Conservation (phyloP, 2,113 vertebrate genomes). For the Cheirogaleus medius region DNA sequence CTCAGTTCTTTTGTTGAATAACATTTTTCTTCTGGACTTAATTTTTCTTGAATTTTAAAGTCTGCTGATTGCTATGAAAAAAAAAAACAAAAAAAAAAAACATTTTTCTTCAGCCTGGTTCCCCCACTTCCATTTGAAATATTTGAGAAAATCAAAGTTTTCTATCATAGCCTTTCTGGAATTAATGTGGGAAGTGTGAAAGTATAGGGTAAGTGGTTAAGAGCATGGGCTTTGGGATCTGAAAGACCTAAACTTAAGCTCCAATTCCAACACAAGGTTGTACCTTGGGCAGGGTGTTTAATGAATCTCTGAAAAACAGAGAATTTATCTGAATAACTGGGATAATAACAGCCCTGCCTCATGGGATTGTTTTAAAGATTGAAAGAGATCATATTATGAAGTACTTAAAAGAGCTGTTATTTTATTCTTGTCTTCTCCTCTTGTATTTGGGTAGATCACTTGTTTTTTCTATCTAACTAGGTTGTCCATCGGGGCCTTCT, state of each 20-base stretch:
- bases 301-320: not conserved
- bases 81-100: no score
- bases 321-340: not conserved
- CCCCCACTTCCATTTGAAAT: not conserved
- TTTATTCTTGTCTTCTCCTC: not conserved
- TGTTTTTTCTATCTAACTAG: not conserved
- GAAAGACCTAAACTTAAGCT: not conserved
- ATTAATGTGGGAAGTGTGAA: not conserved
- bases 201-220: not conserved
- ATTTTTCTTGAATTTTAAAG: no score
- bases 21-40: slow-evolving; percentile 34
- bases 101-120: slow-evolving; percentile 15
- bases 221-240: not conserved
- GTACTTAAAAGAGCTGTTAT: not conserved
- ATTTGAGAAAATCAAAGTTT: slow-evolving; percentile 19
- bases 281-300: not conserved
- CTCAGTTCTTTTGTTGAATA: slow-evolving; percentile 3
- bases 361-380: not conserved
- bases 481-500: not conserved
- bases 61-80: no score
- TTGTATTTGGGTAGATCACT: not conserved
- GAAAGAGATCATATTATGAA: not conserved
- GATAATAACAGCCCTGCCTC: not conserved
- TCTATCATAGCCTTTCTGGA: not conserved
- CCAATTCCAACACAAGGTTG: not conserved